Percentiles rank a stretch among this genome's conserved stretches.
Conservation (phyloP, 2,113 vertebrate genomes). For the Psettodes erumei region DNA sequence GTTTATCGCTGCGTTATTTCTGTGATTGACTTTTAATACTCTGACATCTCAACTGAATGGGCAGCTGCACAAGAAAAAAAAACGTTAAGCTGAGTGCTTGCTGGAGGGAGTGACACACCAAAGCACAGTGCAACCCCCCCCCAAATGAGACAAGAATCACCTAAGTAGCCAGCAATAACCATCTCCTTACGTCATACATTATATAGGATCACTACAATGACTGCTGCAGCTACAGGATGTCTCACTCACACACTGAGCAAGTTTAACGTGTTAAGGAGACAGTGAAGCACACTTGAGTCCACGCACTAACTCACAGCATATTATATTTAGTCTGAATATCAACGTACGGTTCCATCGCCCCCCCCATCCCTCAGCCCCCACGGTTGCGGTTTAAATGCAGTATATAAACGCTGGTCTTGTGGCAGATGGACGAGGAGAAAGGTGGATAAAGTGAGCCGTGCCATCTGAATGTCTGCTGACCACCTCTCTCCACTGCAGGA, state of each 20-base stretch:
- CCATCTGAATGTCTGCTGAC: slow-evolving; percentile 71
- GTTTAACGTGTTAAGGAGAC: slow-evolving; percentile 1
- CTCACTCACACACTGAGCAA: not conserved
- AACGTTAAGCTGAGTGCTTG: slow-evolving; percentile 9
- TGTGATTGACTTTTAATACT: slow-evolving; percentile 1
- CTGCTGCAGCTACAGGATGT: slow-evolving; percentile 20
- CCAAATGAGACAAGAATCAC: slow-evolving; percentile 5
- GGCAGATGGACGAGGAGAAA: slow-evolving; percentile 21
- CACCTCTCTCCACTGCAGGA: slow-evolving; percentile 55
- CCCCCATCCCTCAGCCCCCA: not conserved
- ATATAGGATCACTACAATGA: not conserved
- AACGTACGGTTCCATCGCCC: not conserved
- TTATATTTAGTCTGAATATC: not conserved
- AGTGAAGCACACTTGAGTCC: slow-evolving; percentile 47
- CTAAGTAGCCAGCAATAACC: slow-evolving; percentile 63
- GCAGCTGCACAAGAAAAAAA: slow-evolving; percentile 42
- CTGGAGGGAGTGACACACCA: slow-evolving; percentile 41
- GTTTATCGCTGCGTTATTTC: slow-evolving; percentile 4
- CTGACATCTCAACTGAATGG: slow-evolving; percentile 8
- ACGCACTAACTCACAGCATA: not conserved
- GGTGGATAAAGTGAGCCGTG: slow-evolving; percentile 44
- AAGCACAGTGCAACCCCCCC: slow-evolving; percentile 61
- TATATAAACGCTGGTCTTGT: slow-evolving; percentile 59
- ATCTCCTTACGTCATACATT: slow-evolving; percentile 7
- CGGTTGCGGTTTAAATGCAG: slow-evolving; percentile 63